These are phyloP conservation scores for Porites australiensis DNA, from an alignment of 64 coral and sea anemone species.

Conservation along the genomic window DNA sequence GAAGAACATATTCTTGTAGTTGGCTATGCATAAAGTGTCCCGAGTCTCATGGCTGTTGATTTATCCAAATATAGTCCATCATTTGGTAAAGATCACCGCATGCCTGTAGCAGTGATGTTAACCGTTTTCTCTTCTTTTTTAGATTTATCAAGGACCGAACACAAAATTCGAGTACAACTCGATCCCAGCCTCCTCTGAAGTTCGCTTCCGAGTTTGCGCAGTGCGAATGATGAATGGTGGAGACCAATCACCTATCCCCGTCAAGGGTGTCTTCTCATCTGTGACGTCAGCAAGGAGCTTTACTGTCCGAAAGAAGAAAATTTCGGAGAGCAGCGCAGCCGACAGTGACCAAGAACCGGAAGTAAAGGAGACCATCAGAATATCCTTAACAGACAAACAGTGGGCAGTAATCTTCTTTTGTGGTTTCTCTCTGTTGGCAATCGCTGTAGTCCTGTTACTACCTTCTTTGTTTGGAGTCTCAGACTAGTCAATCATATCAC, in stretches of 20 bases:
- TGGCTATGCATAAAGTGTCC: too few relatives aligned
- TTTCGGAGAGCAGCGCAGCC: constrained; percentile 51
- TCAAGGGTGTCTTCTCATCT: constrained; percentile 79
- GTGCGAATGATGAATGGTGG: constrained; percentile 43
- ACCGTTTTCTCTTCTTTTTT: neutral
- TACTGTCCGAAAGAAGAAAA: constrained; percentile 60
- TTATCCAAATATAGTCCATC: too few relatives aligned
- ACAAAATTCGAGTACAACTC: constrained; percentile 59
- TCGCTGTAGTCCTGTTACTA: constrained; percentile 72
- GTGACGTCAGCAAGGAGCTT: constrained; percentile 51
- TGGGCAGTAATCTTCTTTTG: constrained; percentile 93
- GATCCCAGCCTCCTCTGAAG: constrained; percentile 51
- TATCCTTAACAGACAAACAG: constrained; percentile 80
- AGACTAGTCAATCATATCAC: neutral
- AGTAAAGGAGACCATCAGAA: constrained; percentile 6
- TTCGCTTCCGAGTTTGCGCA: constrained; percentile 87
- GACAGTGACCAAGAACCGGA: constrained; percentile 7
- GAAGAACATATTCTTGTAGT: too few relatives aligned
- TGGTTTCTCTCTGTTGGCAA: constrained; percentile 69
- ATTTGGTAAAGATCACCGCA: too few relatives aligned
- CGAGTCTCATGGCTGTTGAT: too few relatives aligned
- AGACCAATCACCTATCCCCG: constrained; percentile 41
- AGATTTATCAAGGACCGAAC: constrained; percentile 81
- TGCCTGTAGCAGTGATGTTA: neutral
- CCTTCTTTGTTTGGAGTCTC: constrained; percentile 73